Base-by-base conservation (phyloP, 1,140 invertebrate species). In the Drosophila arawakana region DNA sequence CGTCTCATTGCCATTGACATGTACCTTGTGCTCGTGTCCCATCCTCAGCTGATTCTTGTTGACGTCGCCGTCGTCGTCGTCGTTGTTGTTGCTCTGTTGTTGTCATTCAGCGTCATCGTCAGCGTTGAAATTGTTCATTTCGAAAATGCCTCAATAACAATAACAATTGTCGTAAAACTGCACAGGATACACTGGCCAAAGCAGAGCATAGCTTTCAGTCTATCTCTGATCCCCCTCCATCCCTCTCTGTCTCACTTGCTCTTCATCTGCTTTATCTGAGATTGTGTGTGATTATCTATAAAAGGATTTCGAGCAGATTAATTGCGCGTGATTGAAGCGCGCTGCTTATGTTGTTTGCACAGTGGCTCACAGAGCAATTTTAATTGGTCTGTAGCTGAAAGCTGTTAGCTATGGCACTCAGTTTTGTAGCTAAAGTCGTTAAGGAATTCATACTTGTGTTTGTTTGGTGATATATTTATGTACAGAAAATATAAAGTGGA, bases 61-160 rank as follows among this genome's bases (percentile, higher is more conserved):
- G 43, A 18, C 15, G 7, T 58, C 44, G 13, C 52, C 43, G 41
- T 39, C 47, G 57, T 37, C 63, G 46, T 34, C 60, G 34, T n/a
- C 49, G 62, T 9, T 66, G 37, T 37, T 60, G 67, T 9, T 35
- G 54, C 50, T 50, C 62, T 73, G 61, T 77, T 76, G 70, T 89
- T 89, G 80, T 89, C 83, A 88, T 88, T 89, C 81, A 85, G 76
- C 72, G 80, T 73, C 77, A 83, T 90, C 85, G 78, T 90, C 84
- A 90, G 78, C 70, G 85, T 68, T 75, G 76, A 81, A 89, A 89
- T 86, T 89, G 85, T 90, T 90, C 85, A 90, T 90, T 89, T 89
- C 86, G 85, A 86, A 90, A 90, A 89, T 89, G 85, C 86, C 85
- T 90, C 85, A 89, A 89, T 89, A 89, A 89, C 85, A 90, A 89